A percentile compares a stretch with the other conserved stretches of the same genome.
Conservation (phyloP, 2,888 invertebrate species). For the Agriopis aurantiaria region DNA sequence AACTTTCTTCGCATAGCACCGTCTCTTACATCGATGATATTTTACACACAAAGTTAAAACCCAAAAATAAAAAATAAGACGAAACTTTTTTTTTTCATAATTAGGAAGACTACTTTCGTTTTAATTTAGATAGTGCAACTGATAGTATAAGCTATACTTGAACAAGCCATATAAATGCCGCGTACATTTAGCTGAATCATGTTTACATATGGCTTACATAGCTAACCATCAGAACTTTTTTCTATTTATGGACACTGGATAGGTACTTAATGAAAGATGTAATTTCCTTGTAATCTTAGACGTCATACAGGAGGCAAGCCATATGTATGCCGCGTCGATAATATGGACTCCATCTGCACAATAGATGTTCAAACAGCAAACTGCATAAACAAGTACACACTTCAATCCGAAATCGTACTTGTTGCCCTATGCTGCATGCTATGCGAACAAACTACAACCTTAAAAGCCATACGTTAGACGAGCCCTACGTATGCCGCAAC, state of each 20-base stretch:
- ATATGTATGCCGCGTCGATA: background rate
- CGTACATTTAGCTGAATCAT: background rate
- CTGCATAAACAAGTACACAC: background rate
- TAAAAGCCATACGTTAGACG: too few species aligned
- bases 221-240: too few species aligned
- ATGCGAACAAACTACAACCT: background rate
- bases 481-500: too few species aligned
- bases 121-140: background rate
- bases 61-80: background rate
- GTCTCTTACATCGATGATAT: too few species aligned
- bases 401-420: background rate
- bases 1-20: background rate
- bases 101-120: background rate
- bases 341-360: background rate
- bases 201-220: too few species aligned
- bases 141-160: background rate
- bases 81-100: background rate
- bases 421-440: background rate
- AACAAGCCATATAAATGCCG: conserved; percentile 9
- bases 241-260: too few species aligned
- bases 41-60: background rate
- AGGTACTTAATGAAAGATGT: too few species aligned
- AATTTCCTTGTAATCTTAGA: background rate
- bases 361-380: background rate
- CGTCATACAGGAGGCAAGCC: conserved; percentile 21